Evolutionary conservation across 2,113 vertebrate genomes (phyloP), one percentile per base, ranked within the genome.

Genomic region (Hippocampus barbouri): DNA sequence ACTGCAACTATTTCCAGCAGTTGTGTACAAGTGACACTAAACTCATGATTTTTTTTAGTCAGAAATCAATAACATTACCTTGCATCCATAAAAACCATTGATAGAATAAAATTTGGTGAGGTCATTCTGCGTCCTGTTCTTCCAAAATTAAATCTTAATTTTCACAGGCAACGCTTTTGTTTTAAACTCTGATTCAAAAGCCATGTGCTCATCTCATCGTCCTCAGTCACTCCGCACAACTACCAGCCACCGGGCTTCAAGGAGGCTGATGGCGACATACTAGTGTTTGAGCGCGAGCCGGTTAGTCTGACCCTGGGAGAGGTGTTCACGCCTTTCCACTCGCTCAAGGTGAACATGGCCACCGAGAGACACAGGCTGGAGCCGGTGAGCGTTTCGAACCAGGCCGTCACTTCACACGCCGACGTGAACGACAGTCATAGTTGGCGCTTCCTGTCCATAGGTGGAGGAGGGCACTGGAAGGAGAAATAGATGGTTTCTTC

Each of bases 221-320:
- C 21, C 66, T 25, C 72, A 93, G 93, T 92, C 59, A 93, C 93
- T 56, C 93, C 93, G 71, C 81, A 86, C 64, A 85, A 94, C 81
- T 99, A 99, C 88, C 96, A 99, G n/a, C 97, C 97, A 1, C 95
- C 96, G 0, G 96, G 97, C 20, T 99, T 99, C 81, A 97, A 90
- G 84, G 95, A 96, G 71, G 93, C 94, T 0, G 88, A 90, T 5
- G 88, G 86, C 0, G 86, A 88, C 70, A 88, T 82, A 54, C 81
- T 96, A 79, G 72, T 92, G 68, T 99, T 98, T 77, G 92, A 93
- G 30, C 93, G 91, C 41, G 93, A 96, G 49, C 94, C 95, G 0
- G 87, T 95, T 47, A 89, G 90, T 65, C 91, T 99, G 69, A 94
- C 91, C 11, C 90, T 99, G 88, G 97, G 97, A 0, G 94, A 96